Evolutionary conservation across 1,140 invertebrate species (phyloP).

Genomic region (Sinella curviseta): DNA sequence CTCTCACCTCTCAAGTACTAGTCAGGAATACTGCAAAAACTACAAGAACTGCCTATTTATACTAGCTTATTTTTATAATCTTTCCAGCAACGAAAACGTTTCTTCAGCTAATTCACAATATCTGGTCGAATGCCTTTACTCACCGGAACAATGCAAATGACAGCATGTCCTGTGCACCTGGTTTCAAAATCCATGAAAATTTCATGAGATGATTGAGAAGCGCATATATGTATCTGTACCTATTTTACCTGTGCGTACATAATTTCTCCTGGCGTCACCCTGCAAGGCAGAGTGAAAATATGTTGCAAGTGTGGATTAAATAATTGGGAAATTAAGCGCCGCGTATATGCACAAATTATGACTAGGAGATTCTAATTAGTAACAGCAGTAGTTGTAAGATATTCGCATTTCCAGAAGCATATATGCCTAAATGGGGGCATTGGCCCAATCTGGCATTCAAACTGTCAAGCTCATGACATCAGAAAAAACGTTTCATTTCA

Average conservation of each 20-base stretch:
- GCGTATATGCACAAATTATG: background rate
- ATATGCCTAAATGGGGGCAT: background rate
- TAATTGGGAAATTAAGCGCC: constrained; percentile 1
- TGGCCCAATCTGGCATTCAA: background rate
- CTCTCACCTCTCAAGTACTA: background rate
- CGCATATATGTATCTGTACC: too few relatives aligned
- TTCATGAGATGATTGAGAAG: constrained; percentile 3
- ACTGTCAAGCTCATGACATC: background rate
- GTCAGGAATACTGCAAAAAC: background rate
- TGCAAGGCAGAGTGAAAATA: background rate
- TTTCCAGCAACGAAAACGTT: background rate
- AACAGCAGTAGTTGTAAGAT: background rate
- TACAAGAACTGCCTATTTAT: background rate
- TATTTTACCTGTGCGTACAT: too few relatives aligned
- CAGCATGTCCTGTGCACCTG: background rate
- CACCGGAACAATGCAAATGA: background rate
- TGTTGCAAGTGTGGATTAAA: background rate
- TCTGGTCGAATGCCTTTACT: background rate
- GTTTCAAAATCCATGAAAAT: background rate
- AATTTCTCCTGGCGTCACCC: background rate
- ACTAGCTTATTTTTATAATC: background rate
- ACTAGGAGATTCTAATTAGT: background rate
- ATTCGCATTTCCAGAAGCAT: constrained; percentile 2
- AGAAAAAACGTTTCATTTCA: background rate
- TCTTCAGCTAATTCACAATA: background rate